phyloP scores from a whole-genome alignment of 2,113 vertebrate genomes.

The Microcebus jonahi region DNA sequence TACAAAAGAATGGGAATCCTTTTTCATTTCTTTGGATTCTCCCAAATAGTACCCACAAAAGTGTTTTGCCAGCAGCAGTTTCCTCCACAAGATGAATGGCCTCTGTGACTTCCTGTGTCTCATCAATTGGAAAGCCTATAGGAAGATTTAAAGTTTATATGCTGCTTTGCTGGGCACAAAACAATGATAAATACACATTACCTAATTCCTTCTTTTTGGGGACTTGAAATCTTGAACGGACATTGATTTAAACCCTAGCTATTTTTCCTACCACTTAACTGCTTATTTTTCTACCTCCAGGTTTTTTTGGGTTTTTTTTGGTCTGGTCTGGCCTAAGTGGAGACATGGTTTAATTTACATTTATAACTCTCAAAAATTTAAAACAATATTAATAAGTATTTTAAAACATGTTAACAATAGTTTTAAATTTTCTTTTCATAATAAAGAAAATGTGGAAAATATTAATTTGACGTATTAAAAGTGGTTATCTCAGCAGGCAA shows the following conservation, averaged over 20 bases:
- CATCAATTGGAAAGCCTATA: not conserved
- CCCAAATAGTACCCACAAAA: not conserved
- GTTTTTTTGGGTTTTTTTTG: not conserved
- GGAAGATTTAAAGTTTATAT: not conserved
- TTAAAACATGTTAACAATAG: not conserved
- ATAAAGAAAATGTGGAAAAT: not conserved
- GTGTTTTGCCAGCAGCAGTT: not conserved
- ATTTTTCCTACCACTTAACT: not conserved
- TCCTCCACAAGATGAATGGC: not conserved
- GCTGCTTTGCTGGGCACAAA: not conserved
- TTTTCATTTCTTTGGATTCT: not conserved
- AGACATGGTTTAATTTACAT: not conserved
- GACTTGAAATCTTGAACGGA: not conserved
- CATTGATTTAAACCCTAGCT: not conserved
- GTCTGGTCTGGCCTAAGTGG: not conserved
- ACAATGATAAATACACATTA: not conserved
- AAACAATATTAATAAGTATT: not conserved
- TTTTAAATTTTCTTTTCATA: not conserved
- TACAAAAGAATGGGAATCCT: not conserved
- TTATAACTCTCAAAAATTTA: not conserved
- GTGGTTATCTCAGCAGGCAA: not conserved
- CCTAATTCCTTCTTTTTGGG: not conserved
- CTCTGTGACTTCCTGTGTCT: not conserved
- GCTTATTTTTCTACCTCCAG: not conserved
- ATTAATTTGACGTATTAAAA: not conserved